A percentile compares a stretch with the other conserved stretches of the same genome.
Evolutionary conservation across 2,888 invertebrate genomes (phyloP).

Genomic region (Rapana venosa): DNA sequence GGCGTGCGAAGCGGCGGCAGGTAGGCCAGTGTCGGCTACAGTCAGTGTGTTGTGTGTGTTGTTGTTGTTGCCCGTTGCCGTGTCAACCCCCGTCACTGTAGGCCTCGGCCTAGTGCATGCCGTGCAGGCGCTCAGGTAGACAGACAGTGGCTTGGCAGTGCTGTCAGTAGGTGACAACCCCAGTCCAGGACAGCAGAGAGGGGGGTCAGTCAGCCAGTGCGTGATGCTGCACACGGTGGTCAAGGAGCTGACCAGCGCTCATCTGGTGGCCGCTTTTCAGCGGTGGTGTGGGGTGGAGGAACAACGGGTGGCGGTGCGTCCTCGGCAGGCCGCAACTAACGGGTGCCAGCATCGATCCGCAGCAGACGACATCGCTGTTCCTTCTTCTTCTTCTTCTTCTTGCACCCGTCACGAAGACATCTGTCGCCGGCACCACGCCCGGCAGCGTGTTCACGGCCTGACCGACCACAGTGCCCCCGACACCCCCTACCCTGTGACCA

Average conservation of each 20-base stretch:
- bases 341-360: not conserved
- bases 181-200: not conserved
- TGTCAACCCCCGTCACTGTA: too few relatives aligned
- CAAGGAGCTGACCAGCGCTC: slow-evolving; percentile 38
- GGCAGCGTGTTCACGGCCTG: not conserved
- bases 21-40: too few relatives aligned
- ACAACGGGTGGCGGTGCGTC: not conserved
- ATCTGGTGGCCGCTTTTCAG: slow-evolving; percentile 45
- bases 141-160: too few relatives aligned
- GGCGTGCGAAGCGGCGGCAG: too few relatives aligned
- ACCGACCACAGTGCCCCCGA: not conserved
- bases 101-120: too few relatives aligned
- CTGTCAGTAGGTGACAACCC: too few relatives aligned
- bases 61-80: too few relatives aligned
- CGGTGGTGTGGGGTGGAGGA: slow-evolving; percentile 44
- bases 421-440: not conserved
- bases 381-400: not conserved
- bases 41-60: too few relatives aligned
- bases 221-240: slow-evolving; percentile 23
- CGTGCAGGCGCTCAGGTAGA: too few relatives aligned
- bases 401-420: not conserved
- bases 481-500: not conserved
- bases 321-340: not conserved
- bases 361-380: not conserved
- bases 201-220: too few relatives aligned